These are phyloP conservation scores for Oreotragus oreotragus DNA, from an alignment of 2,113 vertebrate species.

Conservation along the genomic window DNA sequence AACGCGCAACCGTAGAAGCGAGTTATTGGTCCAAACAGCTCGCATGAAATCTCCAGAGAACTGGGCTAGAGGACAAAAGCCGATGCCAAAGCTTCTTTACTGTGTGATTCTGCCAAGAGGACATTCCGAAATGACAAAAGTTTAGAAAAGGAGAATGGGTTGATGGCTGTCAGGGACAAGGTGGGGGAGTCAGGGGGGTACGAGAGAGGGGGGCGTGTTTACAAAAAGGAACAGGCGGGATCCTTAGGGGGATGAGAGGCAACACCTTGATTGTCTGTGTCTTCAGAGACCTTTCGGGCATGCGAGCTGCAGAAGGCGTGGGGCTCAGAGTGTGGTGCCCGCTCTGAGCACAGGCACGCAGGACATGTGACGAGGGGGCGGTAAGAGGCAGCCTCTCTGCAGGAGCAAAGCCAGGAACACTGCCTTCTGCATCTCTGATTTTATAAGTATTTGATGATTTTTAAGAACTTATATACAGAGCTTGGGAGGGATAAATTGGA, in stretches of 20 bases:
- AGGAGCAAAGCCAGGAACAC: not conserved
- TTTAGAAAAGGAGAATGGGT: not conserved
- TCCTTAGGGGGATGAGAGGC: not conserved
- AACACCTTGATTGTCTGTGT: not conserved
- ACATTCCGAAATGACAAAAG: not conserved
- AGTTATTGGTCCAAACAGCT: not conserved
- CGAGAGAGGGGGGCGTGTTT: fast-evolving
- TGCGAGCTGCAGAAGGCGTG: not conserved
- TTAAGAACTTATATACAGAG: not conserved
- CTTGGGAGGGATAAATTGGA: not conserved
- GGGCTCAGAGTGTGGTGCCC: fast-evolving
- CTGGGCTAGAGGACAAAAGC: not conserved
- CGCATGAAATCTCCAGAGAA: not conserved
- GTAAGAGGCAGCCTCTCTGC: fast-evolving
- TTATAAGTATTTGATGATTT: not conserved
- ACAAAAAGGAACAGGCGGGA: not conserved
- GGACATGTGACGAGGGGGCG: fast-evolving
- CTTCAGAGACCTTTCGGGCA: not conserved
- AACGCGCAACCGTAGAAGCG: fast-evolving
- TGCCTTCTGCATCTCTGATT: not conserved
- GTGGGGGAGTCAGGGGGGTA: too few species aligned
- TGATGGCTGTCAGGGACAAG: not conserved
- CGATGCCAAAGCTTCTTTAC: not conserved
- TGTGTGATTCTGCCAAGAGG: not conserved
- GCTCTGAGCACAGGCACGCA: not conserved